Percentiles rank a stretch among this genome's conserved stretches.
phyloP scores from a whole-genome alignment of 2,113 vertebrate genomes.

The Leptobrachium ailaonicum region DNA sequence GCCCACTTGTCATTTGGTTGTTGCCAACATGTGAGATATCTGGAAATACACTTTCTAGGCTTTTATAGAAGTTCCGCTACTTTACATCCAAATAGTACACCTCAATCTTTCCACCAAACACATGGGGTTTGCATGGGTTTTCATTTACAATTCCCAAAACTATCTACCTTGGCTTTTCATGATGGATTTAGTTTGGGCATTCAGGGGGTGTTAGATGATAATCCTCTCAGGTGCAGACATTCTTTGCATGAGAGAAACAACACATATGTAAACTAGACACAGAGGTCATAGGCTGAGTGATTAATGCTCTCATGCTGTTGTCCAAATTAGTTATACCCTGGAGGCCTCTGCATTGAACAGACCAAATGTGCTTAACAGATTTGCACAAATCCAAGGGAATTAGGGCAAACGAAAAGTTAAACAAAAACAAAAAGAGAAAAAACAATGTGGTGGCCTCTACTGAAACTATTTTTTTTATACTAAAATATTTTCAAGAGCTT shows the following conservation, averaged over 20 bases:
- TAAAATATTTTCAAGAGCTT: background rate
- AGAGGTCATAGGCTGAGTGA: slow-evolving; percentile 54
- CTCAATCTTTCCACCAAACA: no score
- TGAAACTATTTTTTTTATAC: background rate
- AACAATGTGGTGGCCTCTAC: background rate
- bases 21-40: no score
- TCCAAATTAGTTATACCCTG: slow-evolving; percentile 60
- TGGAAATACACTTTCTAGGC: no score
- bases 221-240: slow-evolving; percentile 67
- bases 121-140: no score
- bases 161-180: no score
- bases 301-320: slow-evolving; percentile 70
- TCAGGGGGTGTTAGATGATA: background rate
- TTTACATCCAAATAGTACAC: no score
- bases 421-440: slow-evolving; percentile 4
- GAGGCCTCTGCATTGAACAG: slow-evolving; percentile 52
- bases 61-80: no score
- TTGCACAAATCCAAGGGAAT: slow-evolving; percentile 38
- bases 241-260: slow-evolving; percentile 56
- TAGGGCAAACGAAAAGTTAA: slow-evolving; percentile 17
- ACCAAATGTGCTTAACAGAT: slow-evolving; percentile 53
- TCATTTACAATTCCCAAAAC: no score
- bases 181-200: no score
- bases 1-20: no score
- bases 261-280: slow-evolving; percentile 61